Base-by-base conservation (phyloP, 2,797 vertebrate species). In the Pseudomugil tenellus region DNA sequence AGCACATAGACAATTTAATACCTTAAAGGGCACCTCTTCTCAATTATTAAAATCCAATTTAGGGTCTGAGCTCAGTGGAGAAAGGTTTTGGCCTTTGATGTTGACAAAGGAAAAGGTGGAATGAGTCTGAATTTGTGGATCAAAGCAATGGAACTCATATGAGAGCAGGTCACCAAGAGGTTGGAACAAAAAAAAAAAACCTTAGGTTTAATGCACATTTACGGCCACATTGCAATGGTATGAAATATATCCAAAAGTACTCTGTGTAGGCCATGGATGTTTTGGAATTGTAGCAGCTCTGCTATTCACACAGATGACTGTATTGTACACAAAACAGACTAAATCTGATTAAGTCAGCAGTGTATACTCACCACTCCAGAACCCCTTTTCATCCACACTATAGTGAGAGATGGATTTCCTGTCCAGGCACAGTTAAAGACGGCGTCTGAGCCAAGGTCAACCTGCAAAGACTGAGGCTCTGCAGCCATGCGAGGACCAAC, bases 341-440 rank as follows among this genome's bases (percentile, higher is more conserved):
- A 25, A 17, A n/a, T 34, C 25, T 5, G 26, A 9, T 65, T 6
- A n/a, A 5, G 4, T 49, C 8, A 39, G n/a, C 16, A 12, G 11
- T 12, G 21, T 13, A 17, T 2, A 71, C 96, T 92, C 85, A 99
- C 98, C 95, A 99, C 97, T 54, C 97, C 97, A 0, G 98, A 98
- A 58, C 98, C 97, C 29, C 97, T 91, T 80, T 99, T 99, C 97
- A 98, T 99, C 98, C 98, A 99, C 55, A 99, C 98, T 0, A 99
- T 98, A 70, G 98, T 99, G 37, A 99, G 96, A 0, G 97, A 99
- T 0, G 98, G 98, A 84, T 99, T 99, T 86, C 98, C 98, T 0
- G 94, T 98, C 98, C 98, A 99, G 31, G 96, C 95, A 3, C 98
- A 99, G 90, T 96, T 99, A 91, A 99, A 99, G 61, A 98, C 84